A percentile compares a stretch with the other conserved stretches of the same genome.
These are phyloP conservation scores for Graptemys geographica DNA, from an alignment of 2,797 vertebrate species.

Conservation along the genomic window DNA sequence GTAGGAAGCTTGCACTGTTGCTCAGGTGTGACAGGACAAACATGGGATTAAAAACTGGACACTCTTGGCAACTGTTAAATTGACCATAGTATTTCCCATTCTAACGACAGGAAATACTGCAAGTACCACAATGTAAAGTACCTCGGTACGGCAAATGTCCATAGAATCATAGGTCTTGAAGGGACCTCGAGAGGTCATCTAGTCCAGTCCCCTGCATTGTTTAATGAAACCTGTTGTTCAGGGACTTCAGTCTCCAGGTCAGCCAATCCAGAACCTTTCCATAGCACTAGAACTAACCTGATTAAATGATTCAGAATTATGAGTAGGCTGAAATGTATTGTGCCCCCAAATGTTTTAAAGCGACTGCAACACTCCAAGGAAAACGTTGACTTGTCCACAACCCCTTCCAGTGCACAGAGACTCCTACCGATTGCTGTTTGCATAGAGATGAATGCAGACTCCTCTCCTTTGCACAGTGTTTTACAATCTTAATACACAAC, in stretches of 20 bases:
- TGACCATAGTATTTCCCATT: background rate
- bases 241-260: background rate
- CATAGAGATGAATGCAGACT: background rate
- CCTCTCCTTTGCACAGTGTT: background rate
- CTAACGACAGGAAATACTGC: background rate
- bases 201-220: no score
- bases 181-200: no score
- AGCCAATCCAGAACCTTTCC: background rate
- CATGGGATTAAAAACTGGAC: background rate
- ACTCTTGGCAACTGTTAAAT: background rate
- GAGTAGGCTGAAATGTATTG: no score
- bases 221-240: no score
- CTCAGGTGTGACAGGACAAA: background rate
- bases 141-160: no score
- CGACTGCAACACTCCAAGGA: slow-evolving; percentile 4
- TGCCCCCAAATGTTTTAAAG: background rate
- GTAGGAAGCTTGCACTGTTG: background rate
- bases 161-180: no score
- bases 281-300: background rate
- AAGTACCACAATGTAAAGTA: background rate
- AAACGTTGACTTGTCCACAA: background rate
- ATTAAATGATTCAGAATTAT: no score
- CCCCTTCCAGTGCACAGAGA: background rate
- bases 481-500: background rate
- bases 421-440: background rate